phyloP scores from a whole-genome alignment of 2,797 vertebrate genomes.

The Rousettus madagascariensis region DNA sequence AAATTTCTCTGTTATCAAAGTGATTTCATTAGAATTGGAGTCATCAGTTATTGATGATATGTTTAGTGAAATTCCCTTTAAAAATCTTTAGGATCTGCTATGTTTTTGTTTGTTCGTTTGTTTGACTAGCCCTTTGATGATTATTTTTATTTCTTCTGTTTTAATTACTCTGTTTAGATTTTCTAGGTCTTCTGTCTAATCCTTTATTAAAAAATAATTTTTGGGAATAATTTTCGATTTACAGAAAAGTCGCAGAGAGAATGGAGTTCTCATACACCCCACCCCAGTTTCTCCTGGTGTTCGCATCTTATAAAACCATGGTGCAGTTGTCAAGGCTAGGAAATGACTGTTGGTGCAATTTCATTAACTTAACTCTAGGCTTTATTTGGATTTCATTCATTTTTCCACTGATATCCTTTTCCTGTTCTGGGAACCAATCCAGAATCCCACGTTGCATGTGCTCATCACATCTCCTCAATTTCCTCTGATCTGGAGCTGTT shows the following conservation, averaged over 20 bases:
- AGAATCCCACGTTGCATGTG: not conserved
- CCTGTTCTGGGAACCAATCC: not conserved
- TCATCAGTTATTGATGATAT: not conserved
- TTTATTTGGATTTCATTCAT: not conserved
- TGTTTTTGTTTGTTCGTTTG: not conserved
- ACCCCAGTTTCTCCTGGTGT: not conserved
- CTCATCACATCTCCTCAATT: not conserved
- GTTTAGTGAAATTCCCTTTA: not conserved
- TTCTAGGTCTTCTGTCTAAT: not conserved
- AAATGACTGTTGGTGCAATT: not conserved
- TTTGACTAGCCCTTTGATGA: not conserved
- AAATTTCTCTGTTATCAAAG: not conserved
- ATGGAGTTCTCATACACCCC: not conserved
- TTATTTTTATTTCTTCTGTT: slow-evolving; percentile 6
- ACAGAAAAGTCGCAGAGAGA: not conserved
- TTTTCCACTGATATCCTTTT: not conserved
- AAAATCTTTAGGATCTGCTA: not conserved
- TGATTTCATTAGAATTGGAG: not conserved
- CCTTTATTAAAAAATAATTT: not conserved
- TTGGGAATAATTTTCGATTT: not conserved
- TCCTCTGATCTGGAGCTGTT: not conserved
- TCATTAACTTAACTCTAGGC: not conserved
- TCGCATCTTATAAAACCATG: not conserved
- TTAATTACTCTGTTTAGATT: not conserved
- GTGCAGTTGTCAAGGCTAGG: not conserved